Evolutionary conservation across 2,113 vertebrate genomes (phyloP), one percentile per base, ranked within the genome.

Genomic region (Hippolais icterina): DNA sequence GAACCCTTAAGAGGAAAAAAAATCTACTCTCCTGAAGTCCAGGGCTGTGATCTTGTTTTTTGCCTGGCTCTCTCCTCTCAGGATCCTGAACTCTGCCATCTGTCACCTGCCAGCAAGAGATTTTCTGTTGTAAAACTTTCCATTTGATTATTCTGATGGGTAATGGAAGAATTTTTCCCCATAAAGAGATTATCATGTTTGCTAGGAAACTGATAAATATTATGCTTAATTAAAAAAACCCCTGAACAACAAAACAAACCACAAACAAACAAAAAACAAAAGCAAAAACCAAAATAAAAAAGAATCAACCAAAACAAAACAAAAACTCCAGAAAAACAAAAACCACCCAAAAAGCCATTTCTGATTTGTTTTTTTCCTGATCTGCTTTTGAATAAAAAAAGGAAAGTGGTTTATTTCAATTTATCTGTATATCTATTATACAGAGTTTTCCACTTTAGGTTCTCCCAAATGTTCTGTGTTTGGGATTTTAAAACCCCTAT

Each of bases 401-500:
- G 1, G 1, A 11, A 61, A 35, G 2, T n/a, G 3, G 1, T 63
- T 68, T 49, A 29, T 88, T 72, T 49, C 12, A 53, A 49, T 68
- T 85, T 68, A 42, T 14, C 56, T 0, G 16, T 53, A 3, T 29
- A 28, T 39, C 18, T 68, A 15, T 72, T 49, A 11, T 35, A 35
- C 12, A 35, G 5, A 31, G 0, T 9, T 59, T 82, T 44, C 5
- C 17, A 72, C 17, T 77, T 56, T 24, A 52, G 72, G 15, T 57
- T 59, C 7, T 68, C 13, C 11, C 5, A 33, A 60, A 33, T 25
- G 2, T 9, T 25, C 21, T 66, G 6, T 39, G 16, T 39, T 64
- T 5, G 3, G 7, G 7, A 13, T 68, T 71, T 63, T 15, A 44
- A 90, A 70, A 11, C 0, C 1, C 6, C 1, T 27, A 11, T 13